Evolutionary conservation across 53 echinoderm and acorn worm species (phyloP), one percentile per base, ranked within the genome.

Genomic region (Stichopus horrens): DNA sequence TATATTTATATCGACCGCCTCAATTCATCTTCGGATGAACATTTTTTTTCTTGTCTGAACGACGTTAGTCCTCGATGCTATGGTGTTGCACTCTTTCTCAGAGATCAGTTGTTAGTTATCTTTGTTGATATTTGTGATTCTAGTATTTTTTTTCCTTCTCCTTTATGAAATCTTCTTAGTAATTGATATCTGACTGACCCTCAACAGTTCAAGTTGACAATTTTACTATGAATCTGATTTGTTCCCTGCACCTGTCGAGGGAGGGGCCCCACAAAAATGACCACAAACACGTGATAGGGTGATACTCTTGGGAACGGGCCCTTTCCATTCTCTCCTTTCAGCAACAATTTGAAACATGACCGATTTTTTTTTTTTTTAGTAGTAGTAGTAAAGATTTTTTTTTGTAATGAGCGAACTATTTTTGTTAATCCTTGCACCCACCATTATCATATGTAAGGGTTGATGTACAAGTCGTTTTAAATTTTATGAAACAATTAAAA

Each of bases 401-500:
- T 37, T 37, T 37, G 0, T 37, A 37, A 37, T 37, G 37, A 37
- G 37, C 37, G 2, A 37, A 2, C 37, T 37, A 2, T 37, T 37
- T 37, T 16, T 63, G 7, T 63, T 63, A 63, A 63, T 63, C 7
- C 16, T 63, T 63, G 16, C 63, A 63, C 10, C 16, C 63, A 37
- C 63, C 63, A 63, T 63, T 16, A 63, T 63, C 37, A 63, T 10
- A 63, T 63, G 16, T 63, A 63, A 63, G 63, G 63, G 63, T 7
- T 63, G 63, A 16, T 63, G 9, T 63, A 63, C 63, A 63, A 4
- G 9, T 63, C 63, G 10, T 7, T 63, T 13, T 63, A 63, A 63
- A 63, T 63, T 63, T 63, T 63, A 63, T 63, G 63, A 63, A 63
- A 63, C 63, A 63, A 63, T 63, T 63, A 63, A 63, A 63, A 63